Evolutionary conservation across 2,113 vertebrate genomes (phyloP).

Genomic region (Chaenogobius annularis): DNA sequence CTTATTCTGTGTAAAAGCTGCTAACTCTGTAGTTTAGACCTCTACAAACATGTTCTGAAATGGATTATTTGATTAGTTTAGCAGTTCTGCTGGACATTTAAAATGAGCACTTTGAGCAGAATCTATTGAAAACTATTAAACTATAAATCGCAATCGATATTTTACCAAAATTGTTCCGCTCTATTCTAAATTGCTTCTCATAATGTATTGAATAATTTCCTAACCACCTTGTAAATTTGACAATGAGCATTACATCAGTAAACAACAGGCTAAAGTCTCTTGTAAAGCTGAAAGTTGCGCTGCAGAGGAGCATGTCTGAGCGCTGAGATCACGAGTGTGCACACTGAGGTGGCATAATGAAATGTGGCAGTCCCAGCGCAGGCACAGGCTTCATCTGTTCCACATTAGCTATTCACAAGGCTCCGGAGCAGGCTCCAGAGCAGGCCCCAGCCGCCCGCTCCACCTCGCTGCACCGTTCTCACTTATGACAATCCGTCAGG

Average conservation of each 20-base stretch:
- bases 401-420: conserved; percentile 76
- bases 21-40: too few relatives aligned
- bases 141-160: too few relatives aligned
- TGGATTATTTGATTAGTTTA: too few relatives aligned
- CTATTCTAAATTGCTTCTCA: too few relatives aligned
- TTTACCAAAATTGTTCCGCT: too few relatives aligned
- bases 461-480: conserved; percentile 59
- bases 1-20: too few relatives aligned
- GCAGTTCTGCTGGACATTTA: too few relatives aligned
- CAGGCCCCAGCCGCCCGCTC: conserved; percentile 53
- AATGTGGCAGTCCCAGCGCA: conserved; percentile 78
- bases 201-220: too few relatives aligned
- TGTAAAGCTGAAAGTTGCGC: conserved; percentile 9
- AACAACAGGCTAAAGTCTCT: background rate
- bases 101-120: too few relatives aligned
- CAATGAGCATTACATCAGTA: background rate
- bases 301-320: conserved; percentile 71
- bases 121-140: too few relatives aligned
- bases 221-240: too few relatives aligned
- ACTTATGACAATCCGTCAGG: conserved; percentile 71
- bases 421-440: conserved; percentile 46
- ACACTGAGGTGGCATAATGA: conserved; percentile 79
- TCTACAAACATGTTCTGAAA: too few relatives aligned
- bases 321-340: conserved; percentile 81
- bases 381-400: conserved; percentile 81